phyloP scores from a whole-genome alignment of 2,888 invertebrate species.

The Orthosia gracilis region DNA sequence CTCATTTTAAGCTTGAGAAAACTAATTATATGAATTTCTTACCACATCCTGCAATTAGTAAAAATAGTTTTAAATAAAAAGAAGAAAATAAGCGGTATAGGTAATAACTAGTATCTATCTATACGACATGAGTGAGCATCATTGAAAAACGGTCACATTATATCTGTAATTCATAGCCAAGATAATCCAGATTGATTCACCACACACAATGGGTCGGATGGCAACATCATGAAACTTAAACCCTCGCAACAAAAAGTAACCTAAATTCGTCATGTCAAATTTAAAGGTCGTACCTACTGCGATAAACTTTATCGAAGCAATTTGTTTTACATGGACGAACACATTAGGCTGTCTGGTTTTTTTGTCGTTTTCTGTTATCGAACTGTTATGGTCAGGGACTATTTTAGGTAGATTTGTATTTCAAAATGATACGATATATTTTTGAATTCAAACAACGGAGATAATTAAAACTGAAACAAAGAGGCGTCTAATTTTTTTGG shows the following conservation, averaged over 20 bases:
- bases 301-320: slow-evolving; percentile 45
- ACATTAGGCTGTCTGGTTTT: slow-evolving; percentile 42
- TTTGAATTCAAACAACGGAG: background rate
- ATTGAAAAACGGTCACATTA: background rate
- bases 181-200: slow-evolving; percentile 2
- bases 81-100: no score
- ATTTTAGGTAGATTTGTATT: background rate
- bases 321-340: slow-evolving; percentile 43
- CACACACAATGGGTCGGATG: background rate
- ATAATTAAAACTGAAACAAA: background rate
- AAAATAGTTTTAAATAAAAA: no score
- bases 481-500: background rate
- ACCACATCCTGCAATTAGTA: no score
- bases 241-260: slow-evolving; percentile 38
- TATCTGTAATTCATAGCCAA: background rate
- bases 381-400: background rate
- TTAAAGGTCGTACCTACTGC: slow-evolving; percentile 20
- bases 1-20: no score
- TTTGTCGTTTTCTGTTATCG: slow-evolving; percentile 20
- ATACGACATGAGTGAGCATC: no score
- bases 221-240: slow-evolving; percentile 30
- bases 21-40: no score
- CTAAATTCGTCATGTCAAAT: slow-evolving; percentile 51
- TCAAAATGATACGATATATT: background rate
- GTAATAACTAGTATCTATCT: no score